Base-by-base conservation (phyloP, 30 jellyfish, hydroid and myxozoan species). In the Turritopsis dohrnii region DNA sequence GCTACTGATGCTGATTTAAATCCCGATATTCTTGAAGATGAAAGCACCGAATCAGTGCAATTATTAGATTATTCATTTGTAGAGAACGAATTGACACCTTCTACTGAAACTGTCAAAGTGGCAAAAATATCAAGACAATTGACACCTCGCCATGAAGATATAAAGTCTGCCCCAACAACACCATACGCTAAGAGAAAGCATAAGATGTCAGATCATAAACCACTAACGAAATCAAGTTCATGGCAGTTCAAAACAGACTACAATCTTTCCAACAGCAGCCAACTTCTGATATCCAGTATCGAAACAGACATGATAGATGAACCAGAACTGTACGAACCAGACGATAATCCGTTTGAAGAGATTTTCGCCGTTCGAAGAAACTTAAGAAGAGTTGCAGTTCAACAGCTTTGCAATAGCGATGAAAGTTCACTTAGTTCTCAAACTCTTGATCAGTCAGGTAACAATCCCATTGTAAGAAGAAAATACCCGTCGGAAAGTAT, bases 251-350 rank as follows among this genome's bases (percentile, higher is more conserved):
- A 21, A n/a, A 52, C 74, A 16, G 89, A 82, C 29, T 82, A 82
- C 52, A 69, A 29, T 16, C 74, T 82, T 9, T 24, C 86, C 1
- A 29, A 25, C 1, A 71, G 54, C 74, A 65, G 86, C 27, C 75
- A 65, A 29, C 18, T 0, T 0, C 21, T 82, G 66, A 82, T 82
- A 9, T 86, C 71, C 17, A 41, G 83, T 27, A 66, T 82, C 30
- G 89, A 82, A 73, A 26, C 18, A 3, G 89, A 82, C 0, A 82
- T 82, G 65, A 85, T 60, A 29, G 23, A 65, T 60, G 89, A 82
- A 13, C 86, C 85, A 27, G 84, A 81, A 16, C 18, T 20, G 16
- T 30, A 53, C 20, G 73, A 22, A 66, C 77, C 77, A 0, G 77
- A 69, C 22, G 30, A 69, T 9, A 1, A 69, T 27, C 28, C 31